phyloP scores from a whole-genome alignment of 2,888 invertebrate genomes.

The Gibbula magus region DNA sequence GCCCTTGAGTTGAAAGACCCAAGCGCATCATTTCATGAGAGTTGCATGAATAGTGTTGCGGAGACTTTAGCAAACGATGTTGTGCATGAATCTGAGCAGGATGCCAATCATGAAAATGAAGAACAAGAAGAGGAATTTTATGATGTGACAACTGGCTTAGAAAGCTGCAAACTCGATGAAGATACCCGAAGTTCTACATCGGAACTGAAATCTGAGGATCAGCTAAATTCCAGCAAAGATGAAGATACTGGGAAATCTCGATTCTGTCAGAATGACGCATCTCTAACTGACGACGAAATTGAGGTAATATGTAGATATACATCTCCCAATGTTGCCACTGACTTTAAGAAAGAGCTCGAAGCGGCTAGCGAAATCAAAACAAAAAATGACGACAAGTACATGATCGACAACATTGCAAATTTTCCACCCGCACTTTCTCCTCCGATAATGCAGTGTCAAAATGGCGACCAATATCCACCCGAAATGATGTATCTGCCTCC shows the following conservation, averaged over 20 bases:
- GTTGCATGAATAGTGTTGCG: background rate
- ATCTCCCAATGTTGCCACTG: constrained; percentile 27
- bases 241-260: background rate
- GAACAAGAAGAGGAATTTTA: constrained; percentile 9
- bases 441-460: background rate
- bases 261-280: background rate
- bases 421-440: background rate
- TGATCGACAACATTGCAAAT: too few species aligned
- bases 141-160: background rate
- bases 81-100: background rate
- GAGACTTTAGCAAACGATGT: background rate
- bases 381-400: background rate
- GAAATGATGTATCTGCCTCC: constrained; percentile 4
- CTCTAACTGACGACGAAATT: constrained; percentile 41
- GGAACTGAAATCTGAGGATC: background rate
- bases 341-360: background rate
- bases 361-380: background rate
- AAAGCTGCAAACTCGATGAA: constrained; percentile 8
- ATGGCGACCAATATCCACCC: background rate
- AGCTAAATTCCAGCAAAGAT: background rate
- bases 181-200: background rate
- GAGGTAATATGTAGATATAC: constrained; percentile 46
- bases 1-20: background rate
- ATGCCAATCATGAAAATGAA: background rate
- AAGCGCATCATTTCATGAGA: background rate